phyloP scores from a whole-genome alignment of 2,113 vertebrate species.

The Xenopus tropicalis region DNA sequence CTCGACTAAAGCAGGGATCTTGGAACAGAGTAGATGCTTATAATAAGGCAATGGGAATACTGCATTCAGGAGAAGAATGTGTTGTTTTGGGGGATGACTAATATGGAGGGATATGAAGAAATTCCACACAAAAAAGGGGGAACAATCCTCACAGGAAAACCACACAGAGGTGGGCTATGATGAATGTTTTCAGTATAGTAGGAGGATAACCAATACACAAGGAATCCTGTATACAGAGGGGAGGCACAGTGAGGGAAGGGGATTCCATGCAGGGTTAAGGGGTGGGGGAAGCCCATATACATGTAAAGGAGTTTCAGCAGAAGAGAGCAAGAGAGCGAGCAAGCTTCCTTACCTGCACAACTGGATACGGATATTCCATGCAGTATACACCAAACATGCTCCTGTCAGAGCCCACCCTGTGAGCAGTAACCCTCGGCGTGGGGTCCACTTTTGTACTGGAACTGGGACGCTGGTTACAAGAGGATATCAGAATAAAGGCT shows the following conservation, averaged over 20 bases:
- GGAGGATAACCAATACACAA: background rate
- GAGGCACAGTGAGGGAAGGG: background rate
- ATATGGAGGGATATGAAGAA: background rate
- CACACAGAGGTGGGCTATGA: background rate
- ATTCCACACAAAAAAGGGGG: background rate
- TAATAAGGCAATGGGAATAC: too few species aligned
- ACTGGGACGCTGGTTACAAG: background rate
- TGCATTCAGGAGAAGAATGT: too few species aligned
- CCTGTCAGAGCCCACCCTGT: slow-evolving; percentile 30
- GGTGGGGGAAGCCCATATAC: background rate
- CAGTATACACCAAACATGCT: slow-evolving; percentile 42
- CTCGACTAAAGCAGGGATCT: too few species aligned
- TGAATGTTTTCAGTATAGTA: background rate
- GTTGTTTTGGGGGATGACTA: too few species aligned
- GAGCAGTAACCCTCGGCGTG: slow-evolving; percentile 12
- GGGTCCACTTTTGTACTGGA: slow-evolving; percentile 28
- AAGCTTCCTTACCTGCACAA: slow-evolving; percentile 33
- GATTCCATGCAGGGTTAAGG: background rate
- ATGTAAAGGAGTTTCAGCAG: background rate
- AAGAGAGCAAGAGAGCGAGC: background rate
- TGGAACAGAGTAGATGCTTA: too few species aligned
- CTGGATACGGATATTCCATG: slow-evolving; percentile 42
- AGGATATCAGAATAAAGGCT: background rate
- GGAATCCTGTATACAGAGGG: background rate
- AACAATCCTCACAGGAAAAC: background rate